Evolutionary conservation across 2,797 vertebrate genomes (phyloP), one percentile per base, ranked within the genome.

Genomic region (Syngnathus acus): DNA sequence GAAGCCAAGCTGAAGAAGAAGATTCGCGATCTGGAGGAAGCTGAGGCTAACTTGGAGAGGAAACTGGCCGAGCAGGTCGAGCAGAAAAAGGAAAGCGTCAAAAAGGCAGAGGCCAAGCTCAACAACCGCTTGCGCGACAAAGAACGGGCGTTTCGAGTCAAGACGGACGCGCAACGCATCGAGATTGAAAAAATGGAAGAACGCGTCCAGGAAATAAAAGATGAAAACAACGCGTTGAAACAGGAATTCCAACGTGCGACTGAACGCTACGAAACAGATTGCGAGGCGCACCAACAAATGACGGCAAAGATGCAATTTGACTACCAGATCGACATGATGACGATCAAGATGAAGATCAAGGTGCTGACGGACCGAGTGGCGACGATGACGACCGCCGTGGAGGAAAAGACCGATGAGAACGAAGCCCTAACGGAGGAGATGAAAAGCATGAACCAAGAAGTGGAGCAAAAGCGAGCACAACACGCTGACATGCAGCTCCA

Each of bases 321-420:
- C 11, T 47, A 45, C 42, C 60, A 62, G 60, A 4, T 62, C 6
- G 60, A 62, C 42, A 45, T 62, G 21, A 45, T 43, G 42, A 45
- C 40, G 40, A 23, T 23, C 3, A 62, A 62, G 23, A 62, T 62
- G 60, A 62, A 62, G 60, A 62, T 45, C 40, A 62, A 62, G 40
- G 60, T 62, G 3, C 21, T 62, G 40, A 62, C 60, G 13, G 60
- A 45, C 23, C 42, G 60, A 23, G 60, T 62, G 40, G 42, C 26
- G 23, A 32, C 60, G 1, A 6, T 62, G 14, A 14, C 42, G 42
- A 62, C 60, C 2, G 45, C 60, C 6, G 6, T 21, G 3, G 60
- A 62, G 21, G 42, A 62, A 6, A 62, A 26, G 13, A 7, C 32
- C 23, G 45, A 47, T 16, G 60, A 62, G 43, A 62, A 62, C 7